Base-by-base conservation (phyloP, 2,888 invertebrate species). In the Neocrepidodera transversa region DNA sequence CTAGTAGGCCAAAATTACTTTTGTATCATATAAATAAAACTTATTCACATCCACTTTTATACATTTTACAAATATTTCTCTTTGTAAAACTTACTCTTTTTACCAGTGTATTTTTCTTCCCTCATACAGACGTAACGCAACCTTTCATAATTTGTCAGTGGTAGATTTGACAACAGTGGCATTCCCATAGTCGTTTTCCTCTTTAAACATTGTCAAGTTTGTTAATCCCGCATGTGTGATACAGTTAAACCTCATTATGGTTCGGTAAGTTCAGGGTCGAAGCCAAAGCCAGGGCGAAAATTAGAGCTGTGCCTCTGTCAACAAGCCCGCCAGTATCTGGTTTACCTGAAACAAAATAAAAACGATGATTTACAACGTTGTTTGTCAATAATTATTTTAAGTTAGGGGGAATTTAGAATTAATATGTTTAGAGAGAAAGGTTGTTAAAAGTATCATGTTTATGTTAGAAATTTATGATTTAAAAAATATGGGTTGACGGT, bases 221-320 rank as follows among this genome's bases (percentile, higher is more conserved):
- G 64, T 61, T 65, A 63, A 64, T 64, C 62, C 64, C 62, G 56
- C 63, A 66, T 64, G 62, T 63, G 65, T 58, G 65, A 57, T 60
- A 57, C 57, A 43, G 57, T 61, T 61, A 65, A 60, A 62, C 65
- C 65, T 65, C 65, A 57, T 59, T 60, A 56, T 53, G 60, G 59
- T 50, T 52, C 54, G 53, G 48, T 60, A 51, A 57, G 59, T 52
- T 52, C 51, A 62, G 40, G 42, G 51, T 17, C 36, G 36, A 35
- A 6, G 4, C 23, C 4, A 23, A 23, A 23, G 14, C 36, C 51
- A 28, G 17, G 36, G 18, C 28, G 53, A 53, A 53, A 53, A 53
- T 53, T 53, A 53, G 32, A 18, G 23, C 42, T 11, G 4, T 11
- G 26, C 26, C 20, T 35, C 17, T 38, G 51, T 60, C 50, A 47